Evolutionary conservation across 1,140 invertebrate species (phyloP), one percentile per base, ranked within the genome.

Genomic region (Tetragonula clypearis): DNA sequence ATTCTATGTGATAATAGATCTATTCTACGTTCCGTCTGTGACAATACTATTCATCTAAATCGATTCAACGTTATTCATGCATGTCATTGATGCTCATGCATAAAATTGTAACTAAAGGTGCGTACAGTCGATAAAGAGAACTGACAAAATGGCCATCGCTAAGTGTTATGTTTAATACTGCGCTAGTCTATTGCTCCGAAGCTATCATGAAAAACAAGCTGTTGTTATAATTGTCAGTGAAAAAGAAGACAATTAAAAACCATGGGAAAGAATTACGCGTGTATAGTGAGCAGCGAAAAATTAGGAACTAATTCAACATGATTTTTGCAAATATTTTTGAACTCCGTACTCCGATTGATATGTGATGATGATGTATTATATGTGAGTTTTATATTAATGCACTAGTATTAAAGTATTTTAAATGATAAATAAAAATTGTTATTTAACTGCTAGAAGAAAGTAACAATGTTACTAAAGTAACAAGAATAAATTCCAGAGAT

Each of bases 91-190:
- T 49, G 41, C 41, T 49, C 41, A 49, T 49, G 82, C 76, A 62
- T 78, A 30, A 79, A 69, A 84, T 79, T 69, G 68, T n/a, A 19
- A 26, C 56, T 72, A 84, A 79, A 84, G 56, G 68, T 79, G 79
- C 26, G 66, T 82, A 77, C 84, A 82, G 79, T 86, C 84, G 84
- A 86, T 86, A 86, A 86, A 72, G 30, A 71, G 65, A 58, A 66
- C 53, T 56, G 11, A 41, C 73, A 86, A 86, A 86, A 86, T 86
- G 84, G 84, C 84, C 80, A 41, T 77, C 55, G 1, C 35, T 23
- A 21, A 71, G 49, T 76, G 58, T 82, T 66, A 58, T 65, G 77
- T 72, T 82, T 86, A 58, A 66, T 73, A 74, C 30, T 17, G 17
- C 23, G 19, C 30, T 79, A 1, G 17, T 58, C 30, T 79, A 19